Percentiles rank a stretch among this genome's conserved stretches.
Conservation (phyloP, 2,888 invertebrate species). For the Nemotelus nigrinus region DNA sequence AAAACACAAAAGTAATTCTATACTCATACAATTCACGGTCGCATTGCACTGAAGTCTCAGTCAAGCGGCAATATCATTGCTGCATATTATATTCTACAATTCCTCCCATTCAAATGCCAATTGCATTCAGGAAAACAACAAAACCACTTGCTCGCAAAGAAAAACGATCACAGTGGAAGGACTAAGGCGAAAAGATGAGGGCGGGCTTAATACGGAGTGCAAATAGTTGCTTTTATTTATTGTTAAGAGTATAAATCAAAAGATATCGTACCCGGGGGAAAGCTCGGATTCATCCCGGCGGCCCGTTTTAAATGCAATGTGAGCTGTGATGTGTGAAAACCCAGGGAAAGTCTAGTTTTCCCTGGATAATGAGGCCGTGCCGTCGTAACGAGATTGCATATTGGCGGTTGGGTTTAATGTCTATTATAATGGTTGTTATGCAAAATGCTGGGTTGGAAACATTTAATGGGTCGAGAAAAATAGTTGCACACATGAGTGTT, state of each 20-base stretch:
- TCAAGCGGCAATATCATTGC: too few relatives aligned
- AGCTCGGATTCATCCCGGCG: neutral
- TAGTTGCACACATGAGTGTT: too few relatives aligned
- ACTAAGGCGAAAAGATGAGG: too few relatives aligned
- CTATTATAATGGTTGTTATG: too few relatives aligned
- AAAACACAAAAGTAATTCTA: neutral
- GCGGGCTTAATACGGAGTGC: neutral
- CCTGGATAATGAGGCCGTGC: neutral
- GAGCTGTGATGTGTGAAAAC: neutral
- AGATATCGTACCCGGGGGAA: conserved; percentile 31
- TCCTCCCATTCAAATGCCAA: conserved; percentile 28
- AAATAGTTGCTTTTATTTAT: conserved; percentile 27
- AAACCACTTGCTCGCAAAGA: too few relatives aligned
- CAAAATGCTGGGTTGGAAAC: too few relatives aligned
- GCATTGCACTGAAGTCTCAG: neutral
- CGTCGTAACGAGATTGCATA: too few relatives aligned
- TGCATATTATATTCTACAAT: too few relatives aligned
- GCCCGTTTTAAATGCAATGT: neutral
- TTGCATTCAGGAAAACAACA: neutral
- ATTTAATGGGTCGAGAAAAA: too few relatives aligned
- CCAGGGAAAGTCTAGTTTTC: neutral
- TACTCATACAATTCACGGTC: conserved; percentile 22
- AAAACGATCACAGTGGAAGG: too few relatives aligned
- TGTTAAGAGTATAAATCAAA: conserved; percentile 31
- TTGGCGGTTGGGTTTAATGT: too few relatives aligned